phyloP scores from a whole-genome alignment of 2,888 invertebrate species.

The Sarcophaga caerulescens region DNA sequence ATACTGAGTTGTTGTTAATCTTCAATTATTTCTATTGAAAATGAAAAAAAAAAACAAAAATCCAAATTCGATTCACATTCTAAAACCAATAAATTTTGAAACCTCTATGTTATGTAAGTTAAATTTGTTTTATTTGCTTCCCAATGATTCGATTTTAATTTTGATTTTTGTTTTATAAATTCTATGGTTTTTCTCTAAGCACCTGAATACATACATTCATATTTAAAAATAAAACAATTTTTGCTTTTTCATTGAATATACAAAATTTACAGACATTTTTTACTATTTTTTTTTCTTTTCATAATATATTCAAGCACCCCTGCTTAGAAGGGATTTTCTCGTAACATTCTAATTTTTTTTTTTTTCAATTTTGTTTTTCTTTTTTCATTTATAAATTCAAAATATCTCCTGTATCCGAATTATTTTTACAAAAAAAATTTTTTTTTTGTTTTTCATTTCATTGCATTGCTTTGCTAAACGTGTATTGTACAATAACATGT shows the following conservation, averaged over 20 bases:
- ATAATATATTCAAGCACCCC: background rate
- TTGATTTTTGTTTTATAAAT: too few species aligned
- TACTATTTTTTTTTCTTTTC: background rate
- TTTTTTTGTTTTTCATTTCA: background rate
- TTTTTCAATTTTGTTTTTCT: background rate
- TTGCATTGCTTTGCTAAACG: too few species aligned
- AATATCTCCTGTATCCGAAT: constrained; percentile 38
- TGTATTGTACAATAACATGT: background rate
- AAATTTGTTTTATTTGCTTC: too few species aligned
- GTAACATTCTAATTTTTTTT: background rate
- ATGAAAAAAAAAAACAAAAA: too few species aligned
- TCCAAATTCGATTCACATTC: too few species aligned
- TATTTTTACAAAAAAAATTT: constrained; percentile 24
- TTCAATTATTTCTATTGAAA: too few species aligned
- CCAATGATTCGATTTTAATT: too few species aligned
- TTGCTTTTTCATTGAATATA: background rate
- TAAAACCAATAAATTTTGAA: too few species aligned
- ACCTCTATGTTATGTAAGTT: too few species aligned
- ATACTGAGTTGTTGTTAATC: too few species aligned
- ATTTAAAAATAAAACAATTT: background rate
- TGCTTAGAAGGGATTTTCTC: constrained; percentile 5
- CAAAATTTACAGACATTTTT: constrained; percentile 21
- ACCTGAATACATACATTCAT: background rate
- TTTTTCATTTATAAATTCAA: constrained; percentile 39
- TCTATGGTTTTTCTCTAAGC: background rate